Evolutionary conservation across 2,888 invertebrate genomes (phyloP).

Genomic region (Hirtodrosophila histrioides): DNA sequence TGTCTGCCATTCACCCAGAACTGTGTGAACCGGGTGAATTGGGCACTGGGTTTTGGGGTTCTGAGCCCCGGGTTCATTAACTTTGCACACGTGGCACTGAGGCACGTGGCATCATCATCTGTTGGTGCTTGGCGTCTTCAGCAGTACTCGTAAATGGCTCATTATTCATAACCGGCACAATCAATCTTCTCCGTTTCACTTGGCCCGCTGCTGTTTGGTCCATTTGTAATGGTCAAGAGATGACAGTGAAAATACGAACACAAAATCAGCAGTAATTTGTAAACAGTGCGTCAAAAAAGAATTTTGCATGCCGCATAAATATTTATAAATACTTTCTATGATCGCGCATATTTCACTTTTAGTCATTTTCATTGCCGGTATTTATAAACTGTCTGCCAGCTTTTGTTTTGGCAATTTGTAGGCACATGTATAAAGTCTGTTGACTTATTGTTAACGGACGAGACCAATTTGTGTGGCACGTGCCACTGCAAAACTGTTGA

Average conservation of each 20-base stretch:
- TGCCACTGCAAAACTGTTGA: conserved; percentile 18
- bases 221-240: conserved; percentile 67
- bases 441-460: conserved; percentile 36
- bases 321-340: conserved; percentile 55
- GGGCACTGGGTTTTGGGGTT: no score
- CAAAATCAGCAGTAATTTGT: conserved; percentile 58
- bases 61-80: conserved; percentile 35
- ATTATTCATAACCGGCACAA: conserved; percentile 61
- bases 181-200: conserved; percentile 51
- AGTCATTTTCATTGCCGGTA: conserved; percentile 12
- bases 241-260: conserved; percentile 34
- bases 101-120: conserved; percentile 15
- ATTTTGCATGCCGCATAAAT: conserved; percentile 57
- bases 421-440: conserved; percentile 27
- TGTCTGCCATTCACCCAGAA: background rate
- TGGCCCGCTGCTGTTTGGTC: conserved; percentile 38
- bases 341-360: conserved; percentile 39
- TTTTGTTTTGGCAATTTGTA: conserved; percentile 17
- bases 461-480: conserved; percentile 33
- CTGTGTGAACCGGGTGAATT: background rate
- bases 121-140: conserved; percentile 8
- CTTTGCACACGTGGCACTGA: conserved; percentile 33
- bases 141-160: conserved; percentile 31
- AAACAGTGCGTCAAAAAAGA: conserved; percentile 66
- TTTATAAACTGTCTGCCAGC: conserved; percentile 12